Percentiles rank a stretch among this genome's conserved stretches.
Evolutionary conservation across 2,888 invertebrate species (phyloP).

Genomic region (Cartodere bifasciata): DNA sequence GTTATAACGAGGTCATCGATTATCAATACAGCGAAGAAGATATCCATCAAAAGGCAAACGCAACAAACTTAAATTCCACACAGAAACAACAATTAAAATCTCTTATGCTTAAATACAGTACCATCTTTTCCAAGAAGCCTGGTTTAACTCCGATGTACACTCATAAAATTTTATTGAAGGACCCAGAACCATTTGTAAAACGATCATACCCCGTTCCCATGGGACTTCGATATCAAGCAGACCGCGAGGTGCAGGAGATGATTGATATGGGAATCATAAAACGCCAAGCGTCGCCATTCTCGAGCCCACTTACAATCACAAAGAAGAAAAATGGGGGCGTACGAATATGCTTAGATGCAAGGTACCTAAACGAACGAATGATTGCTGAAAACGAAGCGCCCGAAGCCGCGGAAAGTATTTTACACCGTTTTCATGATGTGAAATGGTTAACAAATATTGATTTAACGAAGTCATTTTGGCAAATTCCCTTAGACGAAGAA

Average conservation of each 20-base stretch:
- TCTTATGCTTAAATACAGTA: too few species aligned
- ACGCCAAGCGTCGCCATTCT: conserved; percentile 20
- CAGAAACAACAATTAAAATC: too few species aligned
- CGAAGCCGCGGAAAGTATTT: conserved; percentile 13
- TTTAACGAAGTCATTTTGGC: conserved; percentile 14
- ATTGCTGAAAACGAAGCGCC: conserved; percentile 21
- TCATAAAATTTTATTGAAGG: conserved; percentile 17
- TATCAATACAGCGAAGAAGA: too few species aligned
- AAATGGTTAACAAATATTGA: conserved; percentile 14
- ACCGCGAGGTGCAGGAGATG: conserved; percentile 20
- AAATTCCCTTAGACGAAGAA: conserved; percentile 13
- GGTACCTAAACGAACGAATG: conserved; percentile 22
- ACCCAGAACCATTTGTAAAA: too few species aligned
- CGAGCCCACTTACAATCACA: conserved; percentile 23
- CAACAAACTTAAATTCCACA: too few species aligned
- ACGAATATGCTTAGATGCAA: conserved; percentile 23
- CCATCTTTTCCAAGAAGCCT: conserved; percentile 15
- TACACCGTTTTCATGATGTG: conserved; percentile 10
- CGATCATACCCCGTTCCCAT: too few species aligned
- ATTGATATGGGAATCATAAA: conserved; percentile 21
- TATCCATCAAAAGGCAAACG: too few species aligned
- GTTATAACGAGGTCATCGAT: too few species aligned
- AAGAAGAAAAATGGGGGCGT: conserved; percentile 22
- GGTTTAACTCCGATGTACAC: conserved; percentile 15
- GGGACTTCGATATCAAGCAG: conserved; percentile 22